phyloP scores from a whole-genome alignment of 2,888 invertebrate genomes.

The Xestia sexstrigata region DNA sequence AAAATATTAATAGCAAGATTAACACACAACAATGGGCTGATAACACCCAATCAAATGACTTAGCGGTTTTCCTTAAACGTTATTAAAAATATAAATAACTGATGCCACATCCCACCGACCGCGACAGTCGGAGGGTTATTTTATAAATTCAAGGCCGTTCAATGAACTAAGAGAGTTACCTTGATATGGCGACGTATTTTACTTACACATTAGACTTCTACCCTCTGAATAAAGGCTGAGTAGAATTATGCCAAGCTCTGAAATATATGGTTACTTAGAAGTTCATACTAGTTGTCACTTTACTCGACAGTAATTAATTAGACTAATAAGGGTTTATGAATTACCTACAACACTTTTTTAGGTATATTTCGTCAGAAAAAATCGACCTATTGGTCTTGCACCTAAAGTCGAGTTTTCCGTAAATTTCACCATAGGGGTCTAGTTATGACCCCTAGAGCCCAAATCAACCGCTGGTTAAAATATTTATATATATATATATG shows the following conservation, averaged over 20 bases:
- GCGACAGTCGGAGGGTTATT: neutral
- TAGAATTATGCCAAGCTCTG: neutral
- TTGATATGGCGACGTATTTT: constrained; percentile 8
- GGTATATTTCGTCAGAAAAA: too few species aligned
- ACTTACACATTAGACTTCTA: neutral
- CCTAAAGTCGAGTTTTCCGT: too few species aligned
- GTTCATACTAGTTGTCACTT: neutral
- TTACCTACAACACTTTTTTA: neutral
- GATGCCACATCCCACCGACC: neutral
- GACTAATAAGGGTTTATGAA: neutral
- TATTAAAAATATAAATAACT: constrained; percentile 5
- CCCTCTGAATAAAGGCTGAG: neutral
- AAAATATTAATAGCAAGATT: constrained; percentile 11
- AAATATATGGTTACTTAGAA: neutral
- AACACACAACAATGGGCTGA: neutral
- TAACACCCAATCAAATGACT: constrained; percentile 3
- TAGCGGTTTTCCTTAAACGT: neutral
- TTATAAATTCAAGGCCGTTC: constrained; percentile 39
- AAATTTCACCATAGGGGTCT: too few species aligned
- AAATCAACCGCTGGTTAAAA: too few species aligned
- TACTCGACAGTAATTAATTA: neutral
- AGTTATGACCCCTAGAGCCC: too few species aligned
- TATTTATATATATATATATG: too few species aligned
- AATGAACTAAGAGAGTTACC: constrained; percentile 26
- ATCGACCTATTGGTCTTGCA: too few species aligned